Conservation (phyloP, 2,888 invertebrate species). For the Autographa gamma region DNA sequence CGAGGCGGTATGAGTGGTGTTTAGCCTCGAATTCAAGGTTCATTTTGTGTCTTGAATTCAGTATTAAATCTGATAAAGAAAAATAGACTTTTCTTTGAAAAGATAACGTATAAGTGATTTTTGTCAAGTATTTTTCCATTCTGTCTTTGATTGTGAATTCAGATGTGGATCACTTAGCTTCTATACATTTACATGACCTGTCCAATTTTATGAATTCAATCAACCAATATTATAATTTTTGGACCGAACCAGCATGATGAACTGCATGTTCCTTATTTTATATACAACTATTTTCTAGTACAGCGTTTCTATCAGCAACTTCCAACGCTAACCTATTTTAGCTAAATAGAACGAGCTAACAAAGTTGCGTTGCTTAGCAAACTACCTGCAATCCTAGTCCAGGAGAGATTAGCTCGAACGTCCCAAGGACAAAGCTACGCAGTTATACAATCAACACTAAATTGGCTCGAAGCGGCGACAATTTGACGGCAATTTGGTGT, state of each 20-base stretch:
- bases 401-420: constrained; percentile 12
- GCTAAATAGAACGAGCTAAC: neutral
- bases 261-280: too few relatives aligned
- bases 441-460: constrained; percentile 50
- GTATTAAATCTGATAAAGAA: too few relatives aligned
- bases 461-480: constrained; percentile 65
- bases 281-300: neutral
- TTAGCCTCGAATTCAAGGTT: neutral
- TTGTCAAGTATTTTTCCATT: too few relatives aligned
- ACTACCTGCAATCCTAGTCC: neutral
- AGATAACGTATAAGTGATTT: too few relatives aligned
- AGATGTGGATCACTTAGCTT: too few relatives aligned
- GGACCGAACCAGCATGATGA: too few relatives aligned
- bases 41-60: too few relatives aligned
- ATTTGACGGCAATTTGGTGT: constrained; percentile 73
- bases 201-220: too few relatives aligned
- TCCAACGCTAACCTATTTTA: neutral
- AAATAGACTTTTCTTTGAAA: too few relatives aligned
- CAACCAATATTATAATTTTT: too few relatives aligned
- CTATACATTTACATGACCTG: too few relatives aligned
- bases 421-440: constrained; percentile 32
- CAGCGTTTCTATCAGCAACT: neutral
- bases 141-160: too few relatives aligned
- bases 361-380: neutral
- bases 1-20: neutral